phyloP scores from a whole-genome alignment of 2,113 vertebrate species.

The Microcebus ravelobensis region DNA sequence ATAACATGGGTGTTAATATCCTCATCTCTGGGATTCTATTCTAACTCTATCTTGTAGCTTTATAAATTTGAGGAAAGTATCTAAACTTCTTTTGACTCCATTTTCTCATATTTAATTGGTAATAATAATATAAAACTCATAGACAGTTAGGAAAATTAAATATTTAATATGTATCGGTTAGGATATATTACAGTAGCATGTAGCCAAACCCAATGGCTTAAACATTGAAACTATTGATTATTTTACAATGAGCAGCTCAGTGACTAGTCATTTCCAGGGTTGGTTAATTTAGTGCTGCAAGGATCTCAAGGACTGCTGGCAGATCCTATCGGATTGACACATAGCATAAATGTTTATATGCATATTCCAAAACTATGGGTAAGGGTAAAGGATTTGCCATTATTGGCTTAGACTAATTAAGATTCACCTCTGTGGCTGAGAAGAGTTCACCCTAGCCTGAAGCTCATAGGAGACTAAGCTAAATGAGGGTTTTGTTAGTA shows the following conservation, averaged over 20 bases:
- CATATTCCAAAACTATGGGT: not conserved
- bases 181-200: not conserved
- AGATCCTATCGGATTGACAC: not conserved
- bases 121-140: not conserved
- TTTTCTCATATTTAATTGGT: not conserved
- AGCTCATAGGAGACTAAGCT: not conserved
- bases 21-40: not conserved
- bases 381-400: not conserved
- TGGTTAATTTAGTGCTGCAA: not conserved
- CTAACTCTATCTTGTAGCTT: not conserved
- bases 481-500: not conserved
- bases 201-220: not conserved
- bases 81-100: not conserved
- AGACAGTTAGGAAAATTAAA: not conserved
- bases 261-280: not conserved
- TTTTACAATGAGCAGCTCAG: not conserved
- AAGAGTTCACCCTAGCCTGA: not conserved
- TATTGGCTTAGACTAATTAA: not conserved
- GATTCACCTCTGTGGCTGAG: not conserved
- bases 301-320: not conserved
- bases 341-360: not conserved
- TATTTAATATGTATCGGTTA: not conserved
- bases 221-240: not conserved
- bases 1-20: not conserved
- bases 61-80: not conserved